These are phyloP conservation scores for Sebastes iracundus DNA, from an alignment of 2,797 vertebrate genomes.

Conservation along the genomic window DNA sequence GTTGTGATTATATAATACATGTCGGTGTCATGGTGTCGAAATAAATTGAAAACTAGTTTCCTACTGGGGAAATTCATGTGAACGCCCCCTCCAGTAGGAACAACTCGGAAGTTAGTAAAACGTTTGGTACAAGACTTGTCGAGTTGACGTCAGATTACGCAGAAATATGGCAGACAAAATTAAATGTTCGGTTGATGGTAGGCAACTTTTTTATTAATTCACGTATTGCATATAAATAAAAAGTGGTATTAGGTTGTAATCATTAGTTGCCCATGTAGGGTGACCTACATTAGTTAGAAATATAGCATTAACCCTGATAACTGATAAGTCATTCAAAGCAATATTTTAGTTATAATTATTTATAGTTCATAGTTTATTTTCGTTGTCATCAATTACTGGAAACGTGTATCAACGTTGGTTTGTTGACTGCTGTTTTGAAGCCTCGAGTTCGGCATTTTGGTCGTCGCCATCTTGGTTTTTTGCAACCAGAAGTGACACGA, in stretches of 20 bases:
- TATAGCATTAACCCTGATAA: not conserved
- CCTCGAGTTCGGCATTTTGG: no score
- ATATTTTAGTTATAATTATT: not conserved
- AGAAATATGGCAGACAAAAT: not conserved
- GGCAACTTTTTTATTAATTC: not conserved
- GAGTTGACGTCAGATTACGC: no score
- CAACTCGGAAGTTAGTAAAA: no score
- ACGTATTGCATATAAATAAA: not conserved
- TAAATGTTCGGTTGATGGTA: accelerated
- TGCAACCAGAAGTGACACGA: no score
- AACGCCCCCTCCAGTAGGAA: no score
- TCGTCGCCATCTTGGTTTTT: accelerated
- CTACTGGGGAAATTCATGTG: no score
- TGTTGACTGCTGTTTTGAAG: no score
- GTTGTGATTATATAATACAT: not conserved
- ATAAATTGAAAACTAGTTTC: not conserved
- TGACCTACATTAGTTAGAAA: no score
- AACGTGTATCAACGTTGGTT: not conserved
- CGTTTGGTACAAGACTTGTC: accelerated
- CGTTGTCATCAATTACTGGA: no score
- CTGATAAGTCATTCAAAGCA: not conserved
- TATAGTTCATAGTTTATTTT: no score
- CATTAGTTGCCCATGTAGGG: not conserved
- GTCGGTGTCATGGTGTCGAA: not conserved
- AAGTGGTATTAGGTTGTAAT: no score